Evolutionary conservation across 2,888 invertebrate genomes (phyloP).

Genomic region (Nematopogon swammerdamellus): DNA sequence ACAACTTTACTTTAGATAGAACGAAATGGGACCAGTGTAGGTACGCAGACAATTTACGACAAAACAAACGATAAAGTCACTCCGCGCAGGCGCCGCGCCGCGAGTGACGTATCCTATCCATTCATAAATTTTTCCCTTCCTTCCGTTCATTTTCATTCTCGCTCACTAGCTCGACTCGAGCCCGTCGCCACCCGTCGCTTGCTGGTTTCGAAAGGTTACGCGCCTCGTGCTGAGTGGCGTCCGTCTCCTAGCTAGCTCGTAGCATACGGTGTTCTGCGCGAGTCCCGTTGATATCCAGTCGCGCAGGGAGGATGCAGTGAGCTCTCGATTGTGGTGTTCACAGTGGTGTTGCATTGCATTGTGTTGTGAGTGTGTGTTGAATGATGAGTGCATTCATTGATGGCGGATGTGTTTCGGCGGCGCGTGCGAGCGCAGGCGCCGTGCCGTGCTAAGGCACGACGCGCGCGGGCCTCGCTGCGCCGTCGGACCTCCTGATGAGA

Average conservation of each 20-base stretch:
- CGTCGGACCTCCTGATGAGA: conserved; percentile 58
- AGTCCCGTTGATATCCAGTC: background rate
- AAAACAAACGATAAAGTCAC: conserved; percentile 15
- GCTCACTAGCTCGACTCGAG: conserved; percentile 30
- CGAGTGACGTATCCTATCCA: conserved; percentile 53
- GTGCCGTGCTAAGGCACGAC: conserved; percentile 30
- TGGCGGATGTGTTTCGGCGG: conserved; percentile 32
- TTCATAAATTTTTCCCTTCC: conserved; percentile 56
- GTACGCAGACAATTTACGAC: too few species aligned
- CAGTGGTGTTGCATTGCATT: background rate
- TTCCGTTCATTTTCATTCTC: conserved; percentile 45
- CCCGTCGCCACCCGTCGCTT: conserved; percentile 8
- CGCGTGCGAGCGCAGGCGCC: conserved; percentile 39
- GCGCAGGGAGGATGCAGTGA: background rate
- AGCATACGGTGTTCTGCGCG: conserved; percentile 1
- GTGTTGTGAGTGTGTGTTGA: background rate
- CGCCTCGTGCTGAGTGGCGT: background rate
- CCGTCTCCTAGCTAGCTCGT: background rate
- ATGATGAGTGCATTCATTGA: conserved; percentile 37
- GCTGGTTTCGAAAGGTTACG: background rate
- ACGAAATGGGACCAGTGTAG: too few species aligned
- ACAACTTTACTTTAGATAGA: too few species aligned
- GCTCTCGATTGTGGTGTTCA: too few species aligned
- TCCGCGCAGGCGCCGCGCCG: conserved; percentile 46
- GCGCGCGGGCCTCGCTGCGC: conserved; percentile 49